A percentile compares a stretch with the other conserved stretches of the same genome.
phyloP scores from a whole-genome alignment of 1,140 invertebrate species.

The Frieseomelitta varia region DNA sequence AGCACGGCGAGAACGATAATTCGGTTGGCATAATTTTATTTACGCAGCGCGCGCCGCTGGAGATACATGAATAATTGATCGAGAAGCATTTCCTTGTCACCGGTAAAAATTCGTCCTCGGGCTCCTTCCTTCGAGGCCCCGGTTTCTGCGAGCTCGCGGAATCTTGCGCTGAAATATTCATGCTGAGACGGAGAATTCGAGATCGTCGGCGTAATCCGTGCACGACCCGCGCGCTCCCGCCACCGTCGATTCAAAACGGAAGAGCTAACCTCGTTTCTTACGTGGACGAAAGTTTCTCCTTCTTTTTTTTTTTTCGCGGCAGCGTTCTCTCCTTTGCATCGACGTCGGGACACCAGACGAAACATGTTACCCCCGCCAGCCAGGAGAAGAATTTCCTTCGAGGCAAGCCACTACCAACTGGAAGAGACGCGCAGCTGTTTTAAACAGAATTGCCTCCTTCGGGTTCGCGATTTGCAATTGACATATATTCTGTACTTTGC shows the following conservation, averaged over 20 bases:
- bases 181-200: slow-evolving; percentile 50
- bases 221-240: slow-evolving; percentile 49
- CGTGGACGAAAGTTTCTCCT: slow-evolving; percentile 57
- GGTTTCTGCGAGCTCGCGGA: slow-evolving; percentile 28
- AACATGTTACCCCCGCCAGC: slow-evolving; percentile 46
- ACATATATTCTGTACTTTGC: neutral
- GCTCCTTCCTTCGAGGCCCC: neutral
- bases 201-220: slow-evolving; percentile 54
- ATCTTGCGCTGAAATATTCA: slow-evolving; percentile 59
- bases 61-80: slow-evolving; percentile 60
- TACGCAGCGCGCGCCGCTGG: neutral
- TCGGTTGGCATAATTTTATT: neutral
- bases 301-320: slow-evolving; percentile 14
- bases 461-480: neutral
- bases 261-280: slow-evolving; percentile 61
- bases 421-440: slow-evolving; percentile 7
- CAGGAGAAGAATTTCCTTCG: slow-evolving; percentile 33
- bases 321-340: slow-evolving; percentile 8
- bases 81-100: slow-evolving; percentile 54
- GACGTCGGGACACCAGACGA: slow-evolving; percentile 33
- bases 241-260: slow-evolving; percentile 57
- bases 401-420: neutral
- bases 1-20: neutral
- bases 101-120: slow-evolving; percentile 39
- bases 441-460: neutral